phyloP scores from a whole-genome alignment of 2,113 vertebrate species.

The Australoheros scitulus region DNA sequence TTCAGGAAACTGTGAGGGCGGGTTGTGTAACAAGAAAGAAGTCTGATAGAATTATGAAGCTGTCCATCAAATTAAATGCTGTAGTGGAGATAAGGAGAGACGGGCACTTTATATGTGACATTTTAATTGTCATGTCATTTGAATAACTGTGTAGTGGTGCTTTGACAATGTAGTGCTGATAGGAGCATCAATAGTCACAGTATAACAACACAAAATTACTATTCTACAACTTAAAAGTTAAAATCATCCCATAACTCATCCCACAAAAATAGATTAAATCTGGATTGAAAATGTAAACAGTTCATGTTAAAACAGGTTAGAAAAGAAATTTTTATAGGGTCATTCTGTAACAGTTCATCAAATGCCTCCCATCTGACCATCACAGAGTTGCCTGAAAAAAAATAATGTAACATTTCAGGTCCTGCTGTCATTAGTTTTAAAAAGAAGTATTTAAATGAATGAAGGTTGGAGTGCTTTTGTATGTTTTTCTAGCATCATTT shows the following conservation, averaged over 20 bases:
- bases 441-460: too few species aligned
- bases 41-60: slow-evolving; percentile 15
- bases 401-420: background rate
- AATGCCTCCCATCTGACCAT: too few species aligned
- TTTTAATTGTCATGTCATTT: slow-evolving; percentile 59
- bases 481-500: too few species aligned
- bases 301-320: slow-evolving; percentile 63
- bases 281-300: background rate
- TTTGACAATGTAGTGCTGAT: slow-evolving; percentile 29
- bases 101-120: slow-evolving; percentile 17
- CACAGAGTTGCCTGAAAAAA: background rate
- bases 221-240: slow-evolving; percentile 1
- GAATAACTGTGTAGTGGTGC: slow-evolving; percentile 29
- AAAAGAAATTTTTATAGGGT: background rate
- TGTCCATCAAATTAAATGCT: slow-evolving; percentile 4
- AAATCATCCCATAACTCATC: background rate
- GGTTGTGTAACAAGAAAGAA: background rate
- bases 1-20: slow-evolving; percentile 1
- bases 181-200: slow-evolving; percentile 17
- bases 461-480: too few species aligned
- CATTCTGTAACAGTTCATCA: too few species aligned
- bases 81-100: slow-evolving; percentile 19
- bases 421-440: too few species aligned
- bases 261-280: background rate
- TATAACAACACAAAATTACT: slow-evolving; percentile 8